A percentile compares a stretch with the other conserved stretches of the same genome.
phyloP scores from a whole-genome alignment of 2,888 invertebrate species.

The Spicauda simplicius region DNA sequence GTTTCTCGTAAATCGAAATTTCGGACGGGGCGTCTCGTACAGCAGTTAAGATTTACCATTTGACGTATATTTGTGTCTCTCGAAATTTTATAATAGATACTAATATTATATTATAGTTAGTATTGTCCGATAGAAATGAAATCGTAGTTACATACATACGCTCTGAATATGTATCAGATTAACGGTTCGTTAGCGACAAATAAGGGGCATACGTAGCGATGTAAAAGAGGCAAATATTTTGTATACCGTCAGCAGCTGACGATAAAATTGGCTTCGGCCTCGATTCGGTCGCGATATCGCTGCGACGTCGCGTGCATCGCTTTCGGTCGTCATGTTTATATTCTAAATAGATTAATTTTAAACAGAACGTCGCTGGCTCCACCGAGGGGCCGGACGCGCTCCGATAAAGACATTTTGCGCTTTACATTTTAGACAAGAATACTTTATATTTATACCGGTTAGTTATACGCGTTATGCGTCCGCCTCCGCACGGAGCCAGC shows the following conservation, averaged over 20 bases:
- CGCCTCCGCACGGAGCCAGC: neutral
- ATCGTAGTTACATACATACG: constrained; percentile 11
- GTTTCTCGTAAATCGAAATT: too few relatives aligned
- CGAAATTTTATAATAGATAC: constrained; percentile 18
- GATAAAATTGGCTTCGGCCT: constrained; percentile 26
- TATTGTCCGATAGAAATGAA: constrained; percentile 26
- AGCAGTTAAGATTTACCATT: constrained; percentile 30
- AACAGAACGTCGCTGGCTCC: constrained; percentile 13
- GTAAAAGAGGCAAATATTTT: constrained; percentile 33
- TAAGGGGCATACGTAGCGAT: constrained; percentile 7
- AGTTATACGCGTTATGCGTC: constrained; percentile 10
- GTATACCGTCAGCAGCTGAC: constrained; percentile 31
- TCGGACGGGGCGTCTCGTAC: constrained; percentile 23
- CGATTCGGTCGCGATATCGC: neutral
- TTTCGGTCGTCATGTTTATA: constrained; percentile 21
- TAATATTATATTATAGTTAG: neutral
- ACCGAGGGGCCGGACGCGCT: neutral
- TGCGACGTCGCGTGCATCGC: constrained; percentile 5
- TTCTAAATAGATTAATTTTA: constrained; percentile 25
- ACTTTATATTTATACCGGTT: constrained; percentile 28
- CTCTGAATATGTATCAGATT: constrained; percentile 5
- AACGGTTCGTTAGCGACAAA: constrained; percentile 12
- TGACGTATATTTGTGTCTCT: constrained; percentile 21
- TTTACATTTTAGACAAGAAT: constrained; percentile 22
- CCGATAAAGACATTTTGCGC: constrained; percentile 15